Evolutionary conservation across 2,113 vertebrate species (phyloP).

Genomic region (Crotalus helleri): DNA sequence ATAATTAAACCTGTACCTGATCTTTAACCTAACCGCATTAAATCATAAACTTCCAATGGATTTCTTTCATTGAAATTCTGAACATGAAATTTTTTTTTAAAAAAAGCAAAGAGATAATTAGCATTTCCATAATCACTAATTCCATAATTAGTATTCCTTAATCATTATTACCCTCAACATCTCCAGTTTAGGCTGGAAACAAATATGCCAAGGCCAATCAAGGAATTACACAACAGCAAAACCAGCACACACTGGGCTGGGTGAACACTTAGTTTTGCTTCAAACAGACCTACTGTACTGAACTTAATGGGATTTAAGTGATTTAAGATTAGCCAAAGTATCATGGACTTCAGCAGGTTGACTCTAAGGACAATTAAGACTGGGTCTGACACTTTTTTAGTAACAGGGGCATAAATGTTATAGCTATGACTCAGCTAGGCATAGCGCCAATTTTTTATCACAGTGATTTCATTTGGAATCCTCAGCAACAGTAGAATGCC

Average conservation of each 20-base stretch:
- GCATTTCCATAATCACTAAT: background rate
- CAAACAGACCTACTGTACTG: background rate
- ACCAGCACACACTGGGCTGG: background rate
- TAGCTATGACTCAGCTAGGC: background rate
- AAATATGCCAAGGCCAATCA: background rate
- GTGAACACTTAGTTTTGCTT: background rate
- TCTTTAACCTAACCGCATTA: background rate
- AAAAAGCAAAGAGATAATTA: background rate
- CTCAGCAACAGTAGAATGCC: background rate
- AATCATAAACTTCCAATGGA: background rate
- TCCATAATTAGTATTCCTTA: background rate
- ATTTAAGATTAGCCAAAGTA: background rate
- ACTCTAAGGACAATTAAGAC: background rate
- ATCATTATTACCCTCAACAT: background rate
- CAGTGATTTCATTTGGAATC: background rate
- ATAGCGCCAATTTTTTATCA: background rate
- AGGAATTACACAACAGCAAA: background rate
- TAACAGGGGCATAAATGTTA: background rate
- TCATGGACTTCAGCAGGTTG: background rate
- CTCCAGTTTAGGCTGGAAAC: background rate
- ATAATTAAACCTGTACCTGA: background rate
- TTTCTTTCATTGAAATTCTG: background rate
- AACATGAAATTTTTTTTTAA: background rate
- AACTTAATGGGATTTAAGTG: background rate
- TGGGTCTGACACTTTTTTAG: background rate